Evolutionary conservation across 2,888 invertebrate genomes (phyloP).

Genomic region (Dinocampus coccinellae): DNA sequence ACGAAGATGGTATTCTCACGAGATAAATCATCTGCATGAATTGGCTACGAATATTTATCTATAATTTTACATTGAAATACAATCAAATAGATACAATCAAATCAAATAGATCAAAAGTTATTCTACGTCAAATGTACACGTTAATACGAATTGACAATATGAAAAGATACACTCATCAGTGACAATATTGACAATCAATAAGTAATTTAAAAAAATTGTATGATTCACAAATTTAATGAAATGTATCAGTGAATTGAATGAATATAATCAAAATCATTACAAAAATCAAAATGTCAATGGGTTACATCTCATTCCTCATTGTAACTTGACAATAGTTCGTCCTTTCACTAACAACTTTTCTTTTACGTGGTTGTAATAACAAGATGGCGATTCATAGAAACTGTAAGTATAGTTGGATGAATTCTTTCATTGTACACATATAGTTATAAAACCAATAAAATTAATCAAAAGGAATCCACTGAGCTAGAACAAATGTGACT

Average conservation of each 20-base stretch:
- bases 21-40: conserved; percentile 54
- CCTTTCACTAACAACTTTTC: background rate
- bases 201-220: too few species aligned
- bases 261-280: background rate
- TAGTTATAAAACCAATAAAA: background rate
- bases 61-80: too few species aligned
- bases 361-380: background rate
- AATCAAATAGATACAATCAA: too few species aligned
- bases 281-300: background rate
- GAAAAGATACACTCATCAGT: too few species aligned
- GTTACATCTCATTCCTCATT: background rate
- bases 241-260: conserved; percentile 22
- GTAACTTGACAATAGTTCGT: background rate
- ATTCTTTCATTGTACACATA: background rate
- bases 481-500: background rate
- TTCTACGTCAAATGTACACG: too few species aligned
- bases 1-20: conserved; percentile 59
- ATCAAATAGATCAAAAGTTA: too few species aligned
- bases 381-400: background rate
- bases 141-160: too few species aligned
- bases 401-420: background rate
- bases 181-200: too few species aligned
- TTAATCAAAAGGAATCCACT: background rate
- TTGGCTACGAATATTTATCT: background rate
- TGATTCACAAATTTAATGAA: background rate